Conservation (phyloP, 2,888 invertebrate species). For the Myopa testacea region DNA sequence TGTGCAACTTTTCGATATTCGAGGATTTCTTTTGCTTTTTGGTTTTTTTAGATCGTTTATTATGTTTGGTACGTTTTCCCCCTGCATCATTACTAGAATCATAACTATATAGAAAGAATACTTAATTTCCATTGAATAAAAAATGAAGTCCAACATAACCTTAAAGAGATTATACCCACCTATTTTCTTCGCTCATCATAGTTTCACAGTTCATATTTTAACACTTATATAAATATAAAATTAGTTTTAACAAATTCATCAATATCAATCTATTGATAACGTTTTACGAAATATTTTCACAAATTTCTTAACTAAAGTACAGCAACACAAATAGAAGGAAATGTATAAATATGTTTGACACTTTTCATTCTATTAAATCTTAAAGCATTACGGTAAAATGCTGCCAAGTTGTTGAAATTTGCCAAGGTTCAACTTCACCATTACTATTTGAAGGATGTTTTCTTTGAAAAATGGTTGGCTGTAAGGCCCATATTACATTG, state of each 20-base stretch:
- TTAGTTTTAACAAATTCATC: neutral
- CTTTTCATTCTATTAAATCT: neutral
- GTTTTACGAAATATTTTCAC: neutral
- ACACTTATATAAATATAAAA: neutral
- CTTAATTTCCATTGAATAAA: constrained; percentile 27
- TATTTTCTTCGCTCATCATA: constrained; percentile 55
- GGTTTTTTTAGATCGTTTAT: constrained; percentile 66
- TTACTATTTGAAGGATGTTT: too few relatives aligned
- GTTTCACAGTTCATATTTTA: neutral
- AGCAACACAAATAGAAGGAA: neutral
- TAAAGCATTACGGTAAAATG: too few relatives aligned
- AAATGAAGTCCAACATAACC: constrained; percentile 47
- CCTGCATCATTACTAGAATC: constrained; percentile 60
- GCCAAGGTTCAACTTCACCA: too few relatives aligned
- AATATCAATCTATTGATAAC: neutral
- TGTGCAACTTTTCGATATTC: constrained; percentile 71
- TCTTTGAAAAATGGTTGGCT: too few relatives aligned
- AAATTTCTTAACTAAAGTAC: neutral
- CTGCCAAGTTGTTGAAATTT: too few relatives aligned
- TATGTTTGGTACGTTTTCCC: constrained; percentile 55
- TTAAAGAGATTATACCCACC: constrained; percentile 48
- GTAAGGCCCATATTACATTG: too few relatives aligned
- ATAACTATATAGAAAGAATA: constrained; percentile 51
- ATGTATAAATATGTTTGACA: neutral
- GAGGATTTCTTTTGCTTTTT: constrained; percentile 79